phyloP scores from a whole-genome alignment of 2,888 invertebrate species.

The Plagiodera versicolora region DNA sequence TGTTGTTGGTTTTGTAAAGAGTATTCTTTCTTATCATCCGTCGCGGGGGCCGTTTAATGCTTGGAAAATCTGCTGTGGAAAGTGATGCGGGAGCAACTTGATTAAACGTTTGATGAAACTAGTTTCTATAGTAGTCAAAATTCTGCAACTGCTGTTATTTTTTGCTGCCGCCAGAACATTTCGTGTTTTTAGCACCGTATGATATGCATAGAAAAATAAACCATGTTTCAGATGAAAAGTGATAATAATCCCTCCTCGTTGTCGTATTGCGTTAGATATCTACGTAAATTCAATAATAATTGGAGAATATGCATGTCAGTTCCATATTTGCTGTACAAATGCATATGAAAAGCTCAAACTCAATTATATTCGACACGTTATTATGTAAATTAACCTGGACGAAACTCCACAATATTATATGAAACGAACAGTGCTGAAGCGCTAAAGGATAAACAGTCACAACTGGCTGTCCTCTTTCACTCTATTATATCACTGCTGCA shows the following conservation, averaged over 20 bases:
- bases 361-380: not conserved
- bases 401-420: not conserved
- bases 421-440: not conserved
- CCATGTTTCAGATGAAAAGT: too few species aligned
- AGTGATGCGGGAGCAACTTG: not conserved
- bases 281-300: not conserved
- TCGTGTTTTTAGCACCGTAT: too few species aligned
- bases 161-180: too few species aligned
- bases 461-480: not conserved
- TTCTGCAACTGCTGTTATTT: too few species aligned
- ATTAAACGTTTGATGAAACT: not conserved
- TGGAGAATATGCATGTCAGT: not conserved
- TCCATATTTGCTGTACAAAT: not conserved
- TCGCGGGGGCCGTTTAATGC: slow-evolving; percentile 3
- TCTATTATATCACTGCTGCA: not conserved
- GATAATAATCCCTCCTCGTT: not conserved
- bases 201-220: too few species aligned
- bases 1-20: not conserved
- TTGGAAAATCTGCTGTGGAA: slow-evolving; percentile 3
- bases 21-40: slow-evolving; percentile 4
- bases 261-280: not conserved
- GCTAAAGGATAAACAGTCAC: not conserved
- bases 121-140: too few species aligned
- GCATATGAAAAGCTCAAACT: not conserved
- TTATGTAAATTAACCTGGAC: not conserved